A percentile compares a stretch with the other conserved stretches of the same genome.
Evolutionary conservation across 92 coral and sea anemone genomes (phyloP).

Genomic region (Parazoanthus swiftii): DNA sequence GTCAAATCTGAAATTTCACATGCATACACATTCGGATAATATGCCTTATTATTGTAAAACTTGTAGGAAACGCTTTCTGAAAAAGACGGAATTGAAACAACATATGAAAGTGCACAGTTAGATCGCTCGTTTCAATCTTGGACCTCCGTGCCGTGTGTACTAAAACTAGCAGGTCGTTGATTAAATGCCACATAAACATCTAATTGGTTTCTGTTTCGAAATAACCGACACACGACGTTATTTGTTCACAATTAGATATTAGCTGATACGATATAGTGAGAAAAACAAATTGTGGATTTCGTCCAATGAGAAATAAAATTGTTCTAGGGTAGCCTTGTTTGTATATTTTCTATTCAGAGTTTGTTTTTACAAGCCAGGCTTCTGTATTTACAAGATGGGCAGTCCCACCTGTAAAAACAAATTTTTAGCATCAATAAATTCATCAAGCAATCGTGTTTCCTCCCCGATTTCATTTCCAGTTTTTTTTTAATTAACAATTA

Average conservation of each 20-base stretch:
- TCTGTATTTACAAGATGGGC: not conserved
- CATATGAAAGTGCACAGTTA: conserved; percentile 71
- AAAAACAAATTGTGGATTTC: not conserved
- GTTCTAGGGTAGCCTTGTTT: not conserved
- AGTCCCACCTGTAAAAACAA: conserved; percentile 30
- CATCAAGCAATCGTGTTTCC: not conserved
- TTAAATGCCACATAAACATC: not conserved
- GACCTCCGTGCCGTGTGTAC: not conserved
- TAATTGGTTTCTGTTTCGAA: conserved; percentile 16
- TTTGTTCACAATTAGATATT: not conserved
- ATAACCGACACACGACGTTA: not conserved
- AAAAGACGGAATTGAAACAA: conserved; percentile 74
- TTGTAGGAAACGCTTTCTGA: conserved; percentile 76
- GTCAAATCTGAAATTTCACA: conserved; percentile 95
- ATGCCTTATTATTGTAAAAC: conserved; percentile 80
- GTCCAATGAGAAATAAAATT: conserved; percentile 8
- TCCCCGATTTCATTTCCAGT: not conserved
- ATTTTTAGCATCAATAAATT: not conserved
- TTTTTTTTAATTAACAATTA: no score
- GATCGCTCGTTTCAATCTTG: not conserved
- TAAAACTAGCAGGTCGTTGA: conserved; percentile 19
- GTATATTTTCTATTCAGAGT: not conserved
- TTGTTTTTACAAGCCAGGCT: not conserved
- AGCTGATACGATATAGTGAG: not conserved
- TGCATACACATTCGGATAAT: conserved; percentile 92